A percentile compares a stretch with the other conserved stretches of the same genome.
Evolutionary conservation across 2,888 invertebrate genomes (phyloP).

Genomic region (Lepidochrysops patricia): DNA sequence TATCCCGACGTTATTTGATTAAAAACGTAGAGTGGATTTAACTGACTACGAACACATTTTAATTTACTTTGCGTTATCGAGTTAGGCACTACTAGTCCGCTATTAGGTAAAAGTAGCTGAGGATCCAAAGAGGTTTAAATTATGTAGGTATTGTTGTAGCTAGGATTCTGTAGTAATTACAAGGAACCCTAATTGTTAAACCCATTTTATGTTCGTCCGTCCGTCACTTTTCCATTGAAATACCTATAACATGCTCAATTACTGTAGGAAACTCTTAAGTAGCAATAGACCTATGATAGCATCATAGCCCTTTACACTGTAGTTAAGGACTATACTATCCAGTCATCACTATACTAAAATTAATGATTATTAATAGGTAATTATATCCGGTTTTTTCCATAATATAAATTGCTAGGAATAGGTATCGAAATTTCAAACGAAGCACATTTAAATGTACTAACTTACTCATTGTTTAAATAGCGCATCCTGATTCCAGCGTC

Average conservation of each 20-base stretch:
- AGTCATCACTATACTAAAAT: too few species aligned
- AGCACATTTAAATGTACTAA: conserved; percentile 19
- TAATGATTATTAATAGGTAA: too few species aligned
- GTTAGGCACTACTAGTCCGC: not conserved
- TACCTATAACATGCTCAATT: too few species aligned
- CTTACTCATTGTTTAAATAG: conserved; percentile 20
- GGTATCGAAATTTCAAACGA: conserved; percentile 3
- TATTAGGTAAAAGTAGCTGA: not conserved
- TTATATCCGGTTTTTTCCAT: not conserved
- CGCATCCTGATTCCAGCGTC: conserved; percentile 32
- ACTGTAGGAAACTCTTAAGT: too few species aligned
- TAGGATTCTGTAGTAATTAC: too few species aligned
- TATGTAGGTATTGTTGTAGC: too few species aligned
- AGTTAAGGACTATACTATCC: too few species aligned
- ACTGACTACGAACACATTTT: conserved; percentile 12
- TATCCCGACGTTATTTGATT: conserved; percentile 15
- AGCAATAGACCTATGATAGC: too few species aligned
- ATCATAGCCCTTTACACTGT: too few species aligned
- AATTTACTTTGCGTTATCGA: conserved; percentile 10
- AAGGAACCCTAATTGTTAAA: too few species aligned
- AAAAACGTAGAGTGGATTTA: conserved; percentile 12
- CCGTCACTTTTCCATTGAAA: too few species aligned
- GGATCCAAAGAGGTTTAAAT: not conserved
- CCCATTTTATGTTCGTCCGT: too few species aligned
- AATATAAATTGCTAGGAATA: not conserved